Conservation (phyloP, 2,888 invertebrate species). For the Drosophila seclusa region DNA sequence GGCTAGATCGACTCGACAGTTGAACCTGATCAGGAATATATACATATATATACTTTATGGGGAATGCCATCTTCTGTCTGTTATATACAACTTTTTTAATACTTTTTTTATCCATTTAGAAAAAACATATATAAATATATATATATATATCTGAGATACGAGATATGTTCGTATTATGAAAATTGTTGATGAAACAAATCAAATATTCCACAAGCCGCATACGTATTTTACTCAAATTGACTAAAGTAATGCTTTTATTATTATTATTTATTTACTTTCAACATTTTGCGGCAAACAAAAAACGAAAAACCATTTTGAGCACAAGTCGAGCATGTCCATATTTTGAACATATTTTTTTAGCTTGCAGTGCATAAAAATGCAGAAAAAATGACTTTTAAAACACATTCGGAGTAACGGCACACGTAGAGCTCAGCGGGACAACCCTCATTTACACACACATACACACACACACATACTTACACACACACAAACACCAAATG, state of each 20-base stretch:
- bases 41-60: neutral
- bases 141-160: neutral
- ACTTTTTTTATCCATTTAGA: neutral
- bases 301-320: neutral
- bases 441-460: constrained; percentile 6
- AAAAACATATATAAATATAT: neutral
- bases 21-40: neutral
- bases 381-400: constrained; percentile 71
- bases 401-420: constrained; percentile 35
- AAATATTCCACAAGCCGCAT: neutral
- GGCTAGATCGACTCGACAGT: neutral
- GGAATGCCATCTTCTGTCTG: neutral
- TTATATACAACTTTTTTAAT: neutral
- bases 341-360: neutral
- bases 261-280: neutral
- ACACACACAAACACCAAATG: constrained; percentile 41
- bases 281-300: neutral
- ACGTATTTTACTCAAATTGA: neutral
- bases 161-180: neutral
- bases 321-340: constrained; percentile 7
- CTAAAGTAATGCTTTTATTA: neutral
- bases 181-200: neutral
- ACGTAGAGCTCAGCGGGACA: neutral
- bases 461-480: neutral
- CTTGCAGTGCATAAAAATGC: constrained; percentile 36